Evolutionary conservation across 2,797 vertebrate genomes (phyloP).

Genomic region (Danio jaintianensis): DNA sequence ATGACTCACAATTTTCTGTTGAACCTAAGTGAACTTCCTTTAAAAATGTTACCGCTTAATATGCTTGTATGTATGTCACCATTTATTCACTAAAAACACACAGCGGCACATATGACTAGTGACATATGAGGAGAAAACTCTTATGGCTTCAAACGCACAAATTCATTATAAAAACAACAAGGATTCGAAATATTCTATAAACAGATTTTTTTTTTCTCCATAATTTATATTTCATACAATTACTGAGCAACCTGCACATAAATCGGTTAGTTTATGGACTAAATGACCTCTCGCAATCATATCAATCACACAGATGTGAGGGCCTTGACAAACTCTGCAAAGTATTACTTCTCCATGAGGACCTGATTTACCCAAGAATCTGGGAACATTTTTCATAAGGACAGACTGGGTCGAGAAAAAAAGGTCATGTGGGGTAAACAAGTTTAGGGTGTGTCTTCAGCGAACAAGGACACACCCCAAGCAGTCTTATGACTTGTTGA

Average conservation of each 20-base stretch:
- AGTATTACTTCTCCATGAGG: constrained; percentile 49
- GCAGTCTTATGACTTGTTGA: constrained; percentile 1
- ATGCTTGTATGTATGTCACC: not conserved
- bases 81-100: no score
- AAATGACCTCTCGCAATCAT: not conserved
- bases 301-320: not conserved
- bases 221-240: not conserved
- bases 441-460: not conserved
- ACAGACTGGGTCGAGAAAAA: constrained; percentile 16
- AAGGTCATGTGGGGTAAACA: constrained; percentile 39
- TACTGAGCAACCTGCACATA: not conserved
- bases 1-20: not conserved
- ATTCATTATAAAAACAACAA: not conserved
- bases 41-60: not conserved
- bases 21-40: not conserved
- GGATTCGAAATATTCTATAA: not conserved
- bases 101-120: not conserved
- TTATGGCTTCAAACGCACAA: not conserved
- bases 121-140: not conserved
- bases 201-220: not conserved
- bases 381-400: constrained; percentile 39
- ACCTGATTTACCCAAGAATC: constrained; percentile 51
- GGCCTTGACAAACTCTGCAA: not conserved
- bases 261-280: not conserved
- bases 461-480: constrained; percentile 16